Percentiles rank a stretch among this genome's conserved stretches.
Conservation (phyloP, 2,113 vertebrate genomes). For the Tetrax tetrax region DNA sequence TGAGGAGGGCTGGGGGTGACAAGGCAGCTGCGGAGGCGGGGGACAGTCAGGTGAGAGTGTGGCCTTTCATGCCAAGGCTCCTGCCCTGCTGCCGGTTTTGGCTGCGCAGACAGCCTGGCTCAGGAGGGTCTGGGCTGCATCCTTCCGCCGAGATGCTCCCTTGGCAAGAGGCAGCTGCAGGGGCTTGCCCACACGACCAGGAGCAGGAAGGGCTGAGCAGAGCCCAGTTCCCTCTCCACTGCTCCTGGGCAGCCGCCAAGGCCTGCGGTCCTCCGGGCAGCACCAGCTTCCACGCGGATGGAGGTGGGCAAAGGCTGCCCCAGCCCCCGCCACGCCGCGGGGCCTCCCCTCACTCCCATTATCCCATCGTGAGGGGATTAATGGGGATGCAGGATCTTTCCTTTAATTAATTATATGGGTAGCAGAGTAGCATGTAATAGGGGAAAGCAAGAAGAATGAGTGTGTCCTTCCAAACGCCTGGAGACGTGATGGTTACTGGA, state of each 20-base stretch:
- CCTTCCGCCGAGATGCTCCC: rapidly evolving
- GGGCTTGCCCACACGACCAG: rapidly evolving
- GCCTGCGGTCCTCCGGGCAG: rapidly evolving
- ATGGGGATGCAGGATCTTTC: background rate
- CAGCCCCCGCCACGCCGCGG: rapidly evolving
- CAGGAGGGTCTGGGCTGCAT: background rate
- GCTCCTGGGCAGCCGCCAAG: background rate
- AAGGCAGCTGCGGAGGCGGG: background rate
- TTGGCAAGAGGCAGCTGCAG: background rate
- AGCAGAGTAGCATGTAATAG: rapidly evolving
- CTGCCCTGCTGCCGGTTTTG: background rate
- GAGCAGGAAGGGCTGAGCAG: background rate
- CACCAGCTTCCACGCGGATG: background rate
- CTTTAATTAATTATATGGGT: background rate
- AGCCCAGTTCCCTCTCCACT: background rate
- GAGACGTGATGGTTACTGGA: rapidly evolving
- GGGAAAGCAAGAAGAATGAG: rapidly evolving
- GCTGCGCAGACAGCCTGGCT: background rate
- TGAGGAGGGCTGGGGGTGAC: background rate
- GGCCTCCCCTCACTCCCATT: rapidly evolving
- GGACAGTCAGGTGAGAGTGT: background rate
- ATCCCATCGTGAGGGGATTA: background rate
- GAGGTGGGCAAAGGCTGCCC: background rate
- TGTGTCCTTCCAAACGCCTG: rapidly evolving
- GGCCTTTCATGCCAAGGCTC: background rate